Percentiles rank a stretch among this genome's conserved stretches.
Conservation (phyloP, 2,797 vertebrate genomes). For the Alectoris magna region DNA sequence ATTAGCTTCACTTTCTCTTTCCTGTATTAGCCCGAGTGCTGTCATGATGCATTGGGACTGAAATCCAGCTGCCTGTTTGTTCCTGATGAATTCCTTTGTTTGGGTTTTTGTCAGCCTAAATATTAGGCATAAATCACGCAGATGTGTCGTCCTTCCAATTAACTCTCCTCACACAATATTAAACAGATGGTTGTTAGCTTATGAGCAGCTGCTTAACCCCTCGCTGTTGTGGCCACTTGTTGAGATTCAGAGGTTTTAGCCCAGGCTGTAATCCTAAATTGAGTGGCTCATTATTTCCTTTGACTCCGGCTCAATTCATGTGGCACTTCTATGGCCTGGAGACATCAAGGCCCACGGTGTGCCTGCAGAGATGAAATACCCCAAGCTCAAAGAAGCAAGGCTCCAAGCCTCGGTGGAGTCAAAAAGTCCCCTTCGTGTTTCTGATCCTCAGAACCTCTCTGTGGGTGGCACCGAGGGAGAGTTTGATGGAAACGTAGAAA, state of each 20-base stretch:
- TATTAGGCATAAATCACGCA: background rate
- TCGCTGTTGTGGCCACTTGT: background rate
- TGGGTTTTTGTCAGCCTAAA: background rate
- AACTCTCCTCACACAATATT: background rate
- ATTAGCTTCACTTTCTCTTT: background rate
- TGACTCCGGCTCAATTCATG: rapidly evolving
- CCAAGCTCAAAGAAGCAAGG: background rate
- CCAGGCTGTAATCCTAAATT: background rate
- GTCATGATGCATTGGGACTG: background rate
- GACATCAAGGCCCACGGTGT: background rate
- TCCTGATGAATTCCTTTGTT: background rate
- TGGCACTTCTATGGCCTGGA: background rate
- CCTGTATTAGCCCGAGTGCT: background rate
- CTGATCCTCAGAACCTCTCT: background rate
- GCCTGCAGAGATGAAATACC: background rate
- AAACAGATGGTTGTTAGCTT: background rate
- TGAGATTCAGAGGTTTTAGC: background rate
- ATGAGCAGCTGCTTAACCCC: conserved; percentile 6
- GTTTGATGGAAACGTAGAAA: background rate
- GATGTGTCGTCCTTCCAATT: background rate
- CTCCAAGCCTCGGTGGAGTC: rapidly evolving
- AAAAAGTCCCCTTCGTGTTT: background rate
- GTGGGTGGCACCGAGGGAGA: rapidly evolving
- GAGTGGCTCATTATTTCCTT: background rate
- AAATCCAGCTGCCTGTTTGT: background rate